Evolutionary conservation across 2,113 vertebrate species (phyloP), one percentile per base, ranked within the genome.

Genomic region (Pygoscelis adeliae): DNA sequence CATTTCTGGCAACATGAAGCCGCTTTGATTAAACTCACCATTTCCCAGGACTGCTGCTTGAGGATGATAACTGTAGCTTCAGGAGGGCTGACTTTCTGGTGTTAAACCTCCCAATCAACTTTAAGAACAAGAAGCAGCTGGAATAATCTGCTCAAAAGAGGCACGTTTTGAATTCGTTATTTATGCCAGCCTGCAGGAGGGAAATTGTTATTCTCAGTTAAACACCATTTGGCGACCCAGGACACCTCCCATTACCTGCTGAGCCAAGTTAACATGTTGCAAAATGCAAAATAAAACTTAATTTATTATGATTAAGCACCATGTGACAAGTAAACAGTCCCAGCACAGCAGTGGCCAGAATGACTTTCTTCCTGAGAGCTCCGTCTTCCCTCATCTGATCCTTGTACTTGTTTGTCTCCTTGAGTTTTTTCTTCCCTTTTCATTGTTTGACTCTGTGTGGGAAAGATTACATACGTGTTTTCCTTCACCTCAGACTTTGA

Each of bases 261-360:
- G 95, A 95, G 96, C 34, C 77, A 76, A 89, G 89, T 95, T 96
- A 89, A 61, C 30, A 52, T 74, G 83, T 80, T 96, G 59, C 89
- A 97, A 94, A 93, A 88, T 29, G 63, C 59, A 94, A 92, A 97
- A 83, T 92, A 89, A 93, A 96, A 91, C 83, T 94, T 86, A 96
- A 97, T 96, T 96, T 95, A 92, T 94, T 95, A 61, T 95, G 94
- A 95, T 95, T 94, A 97, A 97, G 47, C 34, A 72, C 49, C 27
- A 52, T 87, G 61, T 89, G 89, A 94, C 80, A 94, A 91, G 59
- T 44, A 92, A 95, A 59, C 2, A 25, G 56, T 78, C 86, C 92
- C 92, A 93, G 80, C 76, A 87, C 90, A 95, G 83, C 86, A 84
- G 95, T 3, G 12, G 40, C 38, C 79, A 90, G 50, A 92, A 87